Base-by-base conservation (phyloP, 2,888 invertebrate genomes). In the Agrochola lota region DNA sequence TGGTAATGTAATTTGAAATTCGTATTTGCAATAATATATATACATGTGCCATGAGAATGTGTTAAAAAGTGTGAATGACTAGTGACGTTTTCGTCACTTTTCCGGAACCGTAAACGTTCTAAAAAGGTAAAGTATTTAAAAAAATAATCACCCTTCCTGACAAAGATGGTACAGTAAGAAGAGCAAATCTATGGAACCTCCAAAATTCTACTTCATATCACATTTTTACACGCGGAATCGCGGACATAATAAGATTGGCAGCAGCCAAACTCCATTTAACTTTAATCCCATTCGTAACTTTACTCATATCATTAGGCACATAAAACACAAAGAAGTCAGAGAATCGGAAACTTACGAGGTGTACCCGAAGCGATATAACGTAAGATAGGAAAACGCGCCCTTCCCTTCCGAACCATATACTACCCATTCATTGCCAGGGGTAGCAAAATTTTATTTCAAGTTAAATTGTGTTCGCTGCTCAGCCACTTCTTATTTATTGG, bases 401-500 rank as follows among this genome's bases (percentile, higher is more conserved):
- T 91, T 92, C 93, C 91, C 91, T 94, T 95, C 94, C 94, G 91
- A 91, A 87, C 92, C 95, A 94, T 96, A 95, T 95, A 95, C 93
- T 85, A 89, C 91, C 92, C 91, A 94, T 95, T 94, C 94, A 93
- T 92, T 91, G 93, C 89, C 93, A 91, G 91, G 95, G 95, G 94
- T 94, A 94, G 92, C 94, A 94, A 95, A 95, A 95, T 95, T 96
- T 96, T 96, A 96, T 96, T 96, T 95, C 94, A 94, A 95, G 94
- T 96, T 95, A 96, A 96, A 96, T 96, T 95, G 95, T 95, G 94
- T 95, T 96, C 91, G 91, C 93, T 91, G 94, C 93, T 94, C 93
- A 92, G 93, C 92, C 93, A 93, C 93, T 94, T 94, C 92, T 95
- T 94, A 95, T 94, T 94, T 94, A 94, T 94, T 91, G 91, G 93